Evolutionary conservation across 2,113 vertebrate genomes (phyloP), one percentile per base, ranked within the genome.

Genomic region (Podarcis cretensis): DNA sequence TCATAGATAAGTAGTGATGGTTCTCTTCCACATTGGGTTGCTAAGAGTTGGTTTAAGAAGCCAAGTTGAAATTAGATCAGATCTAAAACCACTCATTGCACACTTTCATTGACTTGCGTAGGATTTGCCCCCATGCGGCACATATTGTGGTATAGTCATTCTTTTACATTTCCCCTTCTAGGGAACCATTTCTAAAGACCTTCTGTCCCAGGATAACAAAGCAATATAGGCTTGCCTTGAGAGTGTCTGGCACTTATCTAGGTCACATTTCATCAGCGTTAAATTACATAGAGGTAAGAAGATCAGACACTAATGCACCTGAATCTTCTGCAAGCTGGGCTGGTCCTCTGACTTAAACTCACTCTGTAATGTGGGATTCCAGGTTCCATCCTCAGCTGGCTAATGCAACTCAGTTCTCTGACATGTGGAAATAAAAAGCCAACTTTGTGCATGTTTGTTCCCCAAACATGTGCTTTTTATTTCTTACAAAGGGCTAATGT

Each of bases 241-340:
- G 69, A 74, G 69, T 82, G 54, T 0, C n/a, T 40, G 32, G 6
- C 14, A 40, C 35, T 77, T 30, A 77, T 77, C 57, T 86, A 43
- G 84, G 57, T 66, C 69, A 35, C 43, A 59, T 85, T 75, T 74
- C 69, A 35, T 76, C 9, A 25, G 83, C 0, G 40, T 75, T 54
- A 76, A 71, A 54, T 68, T 43, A 68, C 32, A 79, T 30, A 43
- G 32, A 37, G 32, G 35, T 13, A 54, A 32, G 23, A 76, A 37
- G 78, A 81, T 65, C 78, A 40, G 32, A 5, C 32, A 10, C 21
- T 37, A n/a, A 14, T 23, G 20, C 21, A 32, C 40, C 71, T 68
- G 75, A 68, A 25, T 20, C 75, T 32, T 54, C 1, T 73, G 43
- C 1, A 1, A 1, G 1, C 0, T 0, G 13, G 0, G 23, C 43